Percentiles rank a stretch among this genome's conserved stretches.
Conservation (phyloP, 2,888 invertebrate species). For the Sinopyrophorus schimmeli region DNA sequence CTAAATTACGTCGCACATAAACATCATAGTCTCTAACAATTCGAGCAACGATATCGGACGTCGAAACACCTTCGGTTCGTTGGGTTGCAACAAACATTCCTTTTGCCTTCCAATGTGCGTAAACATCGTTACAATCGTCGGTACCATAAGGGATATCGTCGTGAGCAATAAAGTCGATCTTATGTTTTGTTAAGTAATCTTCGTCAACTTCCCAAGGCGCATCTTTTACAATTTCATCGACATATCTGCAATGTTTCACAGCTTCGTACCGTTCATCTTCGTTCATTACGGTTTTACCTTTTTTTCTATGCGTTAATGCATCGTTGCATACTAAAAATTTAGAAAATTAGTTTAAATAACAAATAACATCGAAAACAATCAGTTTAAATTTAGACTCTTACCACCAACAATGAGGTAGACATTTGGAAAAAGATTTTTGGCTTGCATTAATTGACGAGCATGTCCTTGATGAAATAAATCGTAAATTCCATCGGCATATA, state of each 20-base stretch:
- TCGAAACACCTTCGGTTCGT: slow-evolving; percentile 92
- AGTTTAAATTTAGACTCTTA: slow-evolving; percentile 54
- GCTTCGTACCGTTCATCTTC: slow-evolving; percentile 96
- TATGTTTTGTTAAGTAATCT: slow-evolving; percentile 86
- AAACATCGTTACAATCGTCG: slow-evolving; percentile 82
- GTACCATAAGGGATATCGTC: slow-evolving; percentile 97
- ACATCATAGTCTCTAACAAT: slow-evolving; percentile 99
- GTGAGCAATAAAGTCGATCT: slow-evolving; percentile 99
- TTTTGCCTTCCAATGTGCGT: slow-evolving; percentile 87
- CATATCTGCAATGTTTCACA: slow-evolving; percentile 97
- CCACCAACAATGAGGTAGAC: slow-evolving; percentile 98
- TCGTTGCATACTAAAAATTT: slow-evolving; percentile 83
- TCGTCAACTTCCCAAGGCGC: slow-evolving; percentile 96
- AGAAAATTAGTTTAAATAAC: slow-evolving; percentile 2
- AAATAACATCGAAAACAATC: neutral
- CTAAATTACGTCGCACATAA: slow-evolving; percentile 95
- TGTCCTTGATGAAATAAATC: slow-evolving; percentile 99
- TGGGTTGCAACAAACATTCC: slow-evolving; percentile 99
- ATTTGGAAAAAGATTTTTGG: slow-evolving; percentile 95
- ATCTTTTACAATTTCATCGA: slow-evolving; percentile 91
- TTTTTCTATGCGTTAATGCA: slow-evolving; percentile 84
- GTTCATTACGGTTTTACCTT: slow-evolving; percentile 96
- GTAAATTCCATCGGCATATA: slow-evolving; percentile 99
- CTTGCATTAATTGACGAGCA: slow-evolving; percentile 95
- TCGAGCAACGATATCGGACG: slow-evolving; percentile 96